phyloP scores from a whole-genome alignment of 2,888 invertebrate genomes.

The Scelioninae gen. 1 region DNA sequence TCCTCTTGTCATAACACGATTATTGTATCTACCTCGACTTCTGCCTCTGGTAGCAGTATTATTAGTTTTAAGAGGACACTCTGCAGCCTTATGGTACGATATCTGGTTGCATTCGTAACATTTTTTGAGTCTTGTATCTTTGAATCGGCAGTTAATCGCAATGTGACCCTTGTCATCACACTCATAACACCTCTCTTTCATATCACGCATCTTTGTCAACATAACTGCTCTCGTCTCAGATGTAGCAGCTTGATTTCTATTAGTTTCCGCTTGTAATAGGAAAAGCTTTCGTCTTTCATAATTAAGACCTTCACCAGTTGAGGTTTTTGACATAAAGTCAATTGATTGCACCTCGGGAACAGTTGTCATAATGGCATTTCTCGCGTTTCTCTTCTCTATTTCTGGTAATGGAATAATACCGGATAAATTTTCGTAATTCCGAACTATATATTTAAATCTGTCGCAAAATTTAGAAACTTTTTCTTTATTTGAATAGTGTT shows the following conservation, averaged over 20 bases:
- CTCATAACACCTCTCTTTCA: background rate
- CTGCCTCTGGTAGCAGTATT: no score
- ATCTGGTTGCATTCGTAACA: no score
- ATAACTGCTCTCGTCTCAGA: background rate
- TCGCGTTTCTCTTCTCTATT: background rate
- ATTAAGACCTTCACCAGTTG: background rate
- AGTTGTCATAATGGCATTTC: background rate
- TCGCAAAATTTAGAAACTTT: conserved; percentile 63
- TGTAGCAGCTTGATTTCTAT: background rate
- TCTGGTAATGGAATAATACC: background rate
- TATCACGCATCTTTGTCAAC: background rate
- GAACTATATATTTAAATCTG: conserved; percentile 63
- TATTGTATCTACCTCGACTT: no score
- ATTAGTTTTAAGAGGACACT: no score
- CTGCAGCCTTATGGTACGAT: no score
- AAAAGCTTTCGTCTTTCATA: background rate
- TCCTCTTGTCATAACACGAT: no score
- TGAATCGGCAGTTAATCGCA: background rate
- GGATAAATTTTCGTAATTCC: conserved; percentile 27
- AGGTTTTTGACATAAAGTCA: background rate
- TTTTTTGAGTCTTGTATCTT: background rate
- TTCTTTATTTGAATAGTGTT: conserved; percentile 57
- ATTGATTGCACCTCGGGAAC: background rate
- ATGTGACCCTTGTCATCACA: background rate
- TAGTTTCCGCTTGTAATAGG: background rate